A percentile compares a stretch with the other conserved stretches of the same genome.
Conservation (phyloP, 2,888 invertebrate genomes). For the Synergus umbraculus region DNA sequence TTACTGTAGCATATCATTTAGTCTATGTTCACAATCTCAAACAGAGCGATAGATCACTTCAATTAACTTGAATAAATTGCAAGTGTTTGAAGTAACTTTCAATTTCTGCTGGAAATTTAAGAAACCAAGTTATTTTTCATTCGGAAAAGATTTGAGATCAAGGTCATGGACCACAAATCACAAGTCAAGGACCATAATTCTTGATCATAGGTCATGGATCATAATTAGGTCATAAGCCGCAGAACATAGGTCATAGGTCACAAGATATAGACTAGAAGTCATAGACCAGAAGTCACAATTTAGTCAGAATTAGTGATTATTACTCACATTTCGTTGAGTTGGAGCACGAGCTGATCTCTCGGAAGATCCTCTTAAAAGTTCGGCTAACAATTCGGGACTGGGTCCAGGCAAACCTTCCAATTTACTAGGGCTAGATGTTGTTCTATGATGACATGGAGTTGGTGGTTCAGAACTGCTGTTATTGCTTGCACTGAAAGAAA, state of each 20-base stretch:
- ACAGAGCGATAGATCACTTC: not conserved
- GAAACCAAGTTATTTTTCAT: not conserved
- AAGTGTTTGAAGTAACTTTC: too few species aligned
- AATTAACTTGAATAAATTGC: not conserved
- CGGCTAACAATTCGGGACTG: slow-evolving; percentile 85
- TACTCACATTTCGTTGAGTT: slow-evolving; percentile 71
- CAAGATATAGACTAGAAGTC: too few species aligned
- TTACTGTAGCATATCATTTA: not conserved
- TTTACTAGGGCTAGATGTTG: slow-evolving; percentile 89
- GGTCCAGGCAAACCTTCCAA: slow-evolving; percentile 82
- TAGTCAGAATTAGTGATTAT: not conserved
- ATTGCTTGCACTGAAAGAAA: slow-evolving; percentile 73
- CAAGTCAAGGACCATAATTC: too few species aligned
- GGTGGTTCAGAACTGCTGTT: slow-evolving; percentile 74
- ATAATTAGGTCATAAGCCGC: too few species aligned
- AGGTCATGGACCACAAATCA: too few species aligned
- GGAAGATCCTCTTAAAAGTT: slow-evolving; percentile 88
- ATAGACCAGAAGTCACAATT: too few species aligned
- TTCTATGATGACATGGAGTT: slow-evolving; percentile 85
- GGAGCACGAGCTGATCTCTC: slow-evolving; percentile 82
- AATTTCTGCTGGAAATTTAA: not conserved
- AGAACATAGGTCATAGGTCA: too few species aligned
- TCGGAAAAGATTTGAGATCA: not conserved
- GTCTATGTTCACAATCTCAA: not conserved
- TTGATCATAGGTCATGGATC: too few species aligned